Evolutionary conservation across 2,797 vertebrate genomes (phyloP).

Genomic region (Diceros bicornis): DNA sequence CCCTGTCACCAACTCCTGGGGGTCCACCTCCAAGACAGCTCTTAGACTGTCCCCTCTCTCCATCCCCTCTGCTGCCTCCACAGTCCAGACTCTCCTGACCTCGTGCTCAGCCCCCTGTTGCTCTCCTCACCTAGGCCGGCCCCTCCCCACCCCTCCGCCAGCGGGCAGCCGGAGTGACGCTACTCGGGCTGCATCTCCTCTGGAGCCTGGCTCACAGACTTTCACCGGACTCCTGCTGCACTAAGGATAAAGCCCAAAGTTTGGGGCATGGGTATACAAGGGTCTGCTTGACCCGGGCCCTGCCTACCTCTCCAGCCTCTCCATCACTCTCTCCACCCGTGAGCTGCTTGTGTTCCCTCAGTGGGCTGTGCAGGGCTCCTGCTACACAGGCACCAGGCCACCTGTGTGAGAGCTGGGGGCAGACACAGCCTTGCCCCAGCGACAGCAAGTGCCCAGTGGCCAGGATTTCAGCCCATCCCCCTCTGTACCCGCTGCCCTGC

Average conservation of each 20-base stretch:
- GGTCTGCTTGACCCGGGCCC: neutral
- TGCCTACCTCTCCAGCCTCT: neutral
- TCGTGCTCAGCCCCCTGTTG: neutral
- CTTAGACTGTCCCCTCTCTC: neutral
- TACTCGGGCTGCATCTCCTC: neutral
- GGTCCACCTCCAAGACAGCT: too few species aligned
- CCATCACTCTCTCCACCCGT: neutral
- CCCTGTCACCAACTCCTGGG: neutral
- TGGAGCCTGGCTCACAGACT: neutral
- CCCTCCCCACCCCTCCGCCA: accelerated
- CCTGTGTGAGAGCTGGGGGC: neutral
- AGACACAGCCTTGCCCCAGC: neutral
- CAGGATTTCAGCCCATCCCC: neutral
- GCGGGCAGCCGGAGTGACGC: neutral
- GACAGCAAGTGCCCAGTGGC: neutral
- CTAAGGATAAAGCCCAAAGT: neutral
- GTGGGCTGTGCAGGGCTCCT: neutral
- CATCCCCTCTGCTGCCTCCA: neutral
- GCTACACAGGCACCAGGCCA: neutral
- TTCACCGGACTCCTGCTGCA: neutral
- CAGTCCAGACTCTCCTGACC: neutral
- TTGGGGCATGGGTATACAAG: too few species aligned
- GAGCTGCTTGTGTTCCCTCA: neutral
- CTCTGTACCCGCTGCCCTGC: neutral
- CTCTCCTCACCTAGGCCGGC: neutral